Conservation (phyloP, 2,888 invertebrate species). For the Drosophila ezoana region DNA sequence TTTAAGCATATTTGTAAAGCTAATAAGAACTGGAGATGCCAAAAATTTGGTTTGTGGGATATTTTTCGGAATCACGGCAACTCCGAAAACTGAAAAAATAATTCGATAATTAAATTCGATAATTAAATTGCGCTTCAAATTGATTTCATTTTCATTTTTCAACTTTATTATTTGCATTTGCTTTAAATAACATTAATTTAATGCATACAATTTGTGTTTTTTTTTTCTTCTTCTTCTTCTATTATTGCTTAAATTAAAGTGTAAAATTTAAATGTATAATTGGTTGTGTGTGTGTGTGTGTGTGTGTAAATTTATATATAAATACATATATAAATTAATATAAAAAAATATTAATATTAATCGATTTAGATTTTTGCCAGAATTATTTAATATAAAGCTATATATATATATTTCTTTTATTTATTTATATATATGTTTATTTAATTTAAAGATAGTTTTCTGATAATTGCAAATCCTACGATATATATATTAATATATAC, state of each 20-base stretch:
- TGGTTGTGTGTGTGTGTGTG: conserved; percentile 27
- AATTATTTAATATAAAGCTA: conserved; percentile 24
- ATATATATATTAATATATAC: too few species aligned
- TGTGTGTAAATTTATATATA: conserved; percentile 24
- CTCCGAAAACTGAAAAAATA: too few species aligned
- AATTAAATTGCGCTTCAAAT: not conserved
- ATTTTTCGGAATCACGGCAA: too few species aligned
- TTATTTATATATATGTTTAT: conserved; percentile 1
- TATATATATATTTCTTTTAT: too few species aligned
- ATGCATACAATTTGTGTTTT: conserved; percentile 28
- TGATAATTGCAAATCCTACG: conserved; percentile 7
- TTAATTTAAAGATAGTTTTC: not conserved
- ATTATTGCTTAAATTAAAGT: conserved; percentile 26
- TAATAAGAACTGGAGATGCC: too few species aligned
- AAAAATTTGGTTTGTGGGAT: too few species aligned
- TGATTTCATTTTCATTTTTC: conserved; percentile 14
- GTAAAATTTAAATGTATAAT: conserved; percentile 45
- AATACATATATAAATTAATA: conserved; percentile 31
- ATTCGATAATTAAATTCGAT: too few species aligned
- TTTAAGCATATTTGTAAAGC: too few species aligned
- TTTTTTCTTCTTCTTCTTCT: not conserved
- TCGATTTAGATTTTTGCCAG: conserved; percentile 20
- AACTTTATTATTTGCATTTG: conserved; percentile 41
- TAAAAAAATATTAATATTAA: conserved; percentile 37
- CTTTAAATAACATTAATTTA: conserved; percentile 36